These are phyloP conservation scores for Himalopsyche phryganea DNA, from an alignment of 1,140 invertebrate genomes.

Conservation along the genomic window DNA sequence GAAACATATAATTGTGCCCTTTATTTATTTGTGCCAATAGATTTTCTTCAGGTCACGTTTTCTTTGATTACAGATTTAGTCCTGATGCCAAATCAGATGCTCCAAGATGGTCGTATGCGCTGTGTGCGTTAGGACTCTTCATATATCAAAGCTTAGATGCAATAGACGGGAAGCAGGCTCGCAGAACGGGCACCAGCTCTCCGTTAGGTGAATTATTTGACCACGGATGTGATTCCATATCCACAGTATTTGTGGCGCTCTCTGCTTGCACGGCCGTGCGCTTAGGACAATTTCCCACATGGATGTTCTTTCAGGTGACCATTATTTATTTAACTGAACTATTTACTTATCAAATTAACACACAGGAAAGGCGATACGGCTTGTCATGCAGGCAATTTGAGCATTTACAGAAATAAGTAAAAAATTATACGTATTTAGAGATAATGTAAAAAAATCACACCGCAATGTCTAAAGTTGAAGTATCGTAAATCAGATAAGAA, in stretches of 20 bases:
- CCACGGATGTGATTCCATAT: slow-evolving; percentile 98
- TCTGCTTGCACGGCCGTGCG: slow-evolving; percentile 90
- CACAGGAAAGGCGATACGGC: too few species aligned
- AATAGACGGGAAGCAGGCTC: slow-evolving; percentile 99
- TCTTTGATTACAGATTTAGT: slow-evolving; percentile 53
- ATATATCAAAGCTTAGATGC: slow-evolving; percentile 98
- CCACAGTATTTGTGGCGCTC: slow-evolving; percentile 93
- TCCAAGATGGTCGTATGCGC: slow-evolving; percentile 87
- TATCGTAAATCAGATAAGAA: too few species aligned
- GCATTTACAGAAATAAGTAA: too few species aligned
- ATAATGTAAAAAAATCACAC: too few species aligned
- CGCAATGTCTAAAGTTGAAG: too few species aligned
- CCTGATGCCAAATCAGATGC: slow-evolving; percentile 67
- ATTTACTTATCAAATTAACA: too few species aligned
- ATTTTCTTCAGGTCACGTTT: too few species aligned
- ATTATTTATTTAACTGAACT: neutral
- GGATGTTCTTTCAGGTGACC: slow-evolving; percentile 86
- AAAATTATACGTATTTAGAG: too few species aligned
- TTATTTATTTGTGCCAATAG: too few species aligned
- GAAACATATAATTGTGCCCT: too few species aligned
- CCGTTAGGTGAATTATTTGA: slow-evolving; percentile 98
- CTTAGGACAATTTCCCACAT: slow-evolving; percentile 83
- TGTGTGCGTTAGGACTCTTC: slow-evolving; percentile 93
- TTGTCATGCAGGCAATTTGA: too few species aligned
- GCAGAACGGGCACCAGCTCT: slow-evolving; percentile 86